Evolutionary conservation across 2,888 invertebrate genomes (phyloP), one percentile per base, ranked within the genome.

Genomic region (Dasysyrphus albostriatus): DNA sequence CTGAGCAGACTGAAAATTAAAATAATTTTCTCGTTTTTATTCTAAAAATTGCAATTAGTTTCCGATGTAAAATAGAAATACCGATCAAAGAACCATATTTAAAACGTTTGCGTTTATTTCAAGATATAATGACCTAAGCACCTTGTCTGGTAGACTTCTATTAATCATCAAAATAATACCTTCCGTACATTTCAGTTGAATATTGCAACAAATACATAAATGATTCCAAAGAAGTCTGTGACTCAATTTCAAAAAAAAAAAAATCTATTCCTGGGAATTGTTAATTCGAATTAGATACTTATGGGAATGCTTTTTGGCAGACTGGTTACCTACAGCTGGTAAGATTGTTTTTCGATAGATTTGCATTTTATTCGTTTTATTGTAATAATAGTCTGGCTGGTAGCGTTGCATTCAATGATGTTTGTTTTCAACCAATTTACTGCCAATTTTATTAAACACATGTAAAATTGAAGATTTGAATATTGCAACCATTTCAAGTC

Each of bases 281-380:
- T 59, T 37, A 16, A 34, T 34, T 34, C 16, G 4, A 39, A 24
- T 24, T 2, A 19, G 19, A 39, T 58, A 61, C 24, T 19, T 24
- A 29, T 42, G 54, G 61, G 39, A 42, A 61, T 14, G 8, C 7
- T 61, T 24, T 42, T 61, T 42, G 42, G 39, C 39, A 19, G 19
- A 59, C 37, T 37, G 16, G 58, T 39, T 39, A 19, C 7, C 7
- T 24, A 24, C n/a, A n/a, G n/a, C 24, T 24, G 24, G 14, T 39
- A 24, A 61, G 61, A 42, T 24, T 61, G 8, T 39, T 63, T 44
- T 32, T 65, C 24, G 16, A 65, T 16, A 47, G n/a, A 65, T 65
- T 65, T 65, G 44, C 32, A 63, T 29, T 63, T 37, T 3, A 37
- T 63, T 63, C 14, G 12, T 12, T 47, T n/a, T 10, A n/a, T n/a